Conservation (phyloP, 2,797 vertebrate genomes). For the Nannoperca australis region DNA sequence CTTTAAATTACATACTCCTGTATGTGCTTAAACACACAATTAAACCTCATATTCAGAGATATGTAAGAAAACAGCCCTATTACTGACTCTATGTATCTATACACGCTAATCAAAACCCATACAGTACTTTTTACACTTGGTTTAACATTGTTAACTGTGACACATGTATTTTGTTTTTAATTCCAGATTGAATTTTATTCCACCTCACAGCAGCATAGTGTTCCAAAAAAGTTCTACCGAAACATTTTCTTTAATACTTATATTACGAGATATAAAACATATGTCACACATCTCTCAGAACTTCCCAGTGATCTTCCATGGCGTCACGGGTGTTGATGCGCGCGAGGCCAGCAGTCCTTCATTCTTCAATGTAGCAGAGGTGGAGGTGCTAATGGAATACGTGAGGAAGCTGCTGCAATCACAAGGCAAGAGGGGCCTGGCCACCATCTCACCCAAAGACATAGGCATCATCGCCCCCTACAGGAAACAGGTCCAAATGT, state of each 20-base stretch:
- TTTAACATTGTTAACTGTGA: neutral
- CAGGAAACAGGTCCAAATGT: conserved; percentile 91
- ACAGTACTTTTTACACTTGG: too few relatives aligned
- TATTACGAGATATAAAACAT: neutral
- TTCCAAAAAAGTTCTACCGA: neutral
- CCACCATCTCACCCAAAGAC: conserved; percentile 82
- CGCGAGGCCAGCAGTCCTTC: conserved; percentile 92
- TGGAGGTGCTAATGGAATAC: conserved; percentile 87
- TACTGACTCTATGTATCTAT: neutral
- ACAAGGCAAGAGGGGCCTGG: conserved; percentile 82
- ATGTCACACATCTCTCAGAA: conserved; percentile 73
- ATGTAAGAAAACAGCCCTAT: neutral
- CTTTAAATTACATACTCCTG: neutral
- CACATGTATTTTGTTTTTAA: neutral
- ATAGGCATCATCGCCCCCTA: conserved; percentile 96
- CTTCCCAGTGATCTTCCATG: conserved; percentile 95
- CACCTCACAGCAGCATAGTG: neutral
- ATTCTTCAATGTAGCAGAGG: conserved; percentile 93
- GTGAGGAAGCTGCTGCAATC: conserved; percentile 88
- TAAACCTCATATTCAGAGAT: neutral
- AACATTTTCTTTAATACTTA: neutral
- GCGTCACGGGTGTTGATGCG: conserved; percentile 87
- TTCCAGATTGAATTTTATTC: too few relatives aligned
- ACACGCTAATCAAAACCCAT: neutral
- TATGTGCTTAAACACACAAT: neutral